These are phyloP conservation scores for Champsocephalus gunnari DNA, from an alignment of 2,797 vertebrate genomes.

Conservation along the genomic window DNA sequence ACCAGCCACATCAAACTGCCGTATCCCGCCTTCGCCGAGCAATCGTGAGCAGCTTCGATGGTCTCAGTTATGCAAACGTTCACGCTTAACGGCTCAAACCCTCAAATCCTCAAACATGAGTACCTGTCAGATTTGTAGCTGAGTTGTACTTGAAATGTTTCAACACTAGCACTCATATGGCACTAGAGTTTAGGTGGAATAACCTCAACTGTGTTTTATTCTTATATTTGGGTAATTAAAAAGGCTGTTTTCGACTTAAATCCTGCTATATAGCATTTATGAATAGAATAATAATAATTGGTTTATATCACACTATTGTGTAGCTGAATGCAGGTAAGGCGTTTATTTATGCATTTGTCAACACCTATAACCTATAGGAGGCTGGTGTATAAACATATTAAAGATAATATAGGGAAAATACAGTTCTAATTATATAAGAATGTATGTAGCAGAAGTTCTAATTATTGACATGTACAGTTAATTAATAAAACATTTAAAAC, in stretches of 20 bases:
- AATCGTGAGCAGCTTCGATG: conserved; percentile 3
- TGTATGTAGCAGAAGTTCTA: too few species aligned
- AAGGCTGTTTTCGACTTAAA: neutral
- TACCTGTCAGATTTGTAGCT: conserved; percentile 8
- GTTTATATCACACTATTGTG: neutral
- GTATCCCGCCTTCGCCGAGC: conserved; percentile 31
- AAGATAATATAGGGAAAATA: neutral
- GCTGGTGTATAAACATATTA: neutral
- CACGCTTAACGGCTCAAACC: conserved; percentile 13
- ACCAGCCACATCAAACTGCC: conserved; percentile 36
- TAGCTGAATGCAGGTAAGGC: neutral
- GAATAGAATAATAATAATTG: neutral
- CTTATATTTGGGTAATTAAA: neutral
- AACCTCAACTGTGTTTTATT: neutral
- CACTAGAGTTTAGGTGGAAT: neutral
- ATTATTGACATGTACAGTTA: too few species aligned
- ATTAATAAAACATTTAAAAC: too few species aligned
- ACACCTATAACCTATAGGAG: neutral
- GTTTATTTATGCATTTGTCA: neutral
- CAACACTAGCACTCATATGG: neutral
- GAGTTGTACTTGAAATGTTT: neutral
- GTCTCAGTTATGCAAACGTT: conserved; percentile 25
- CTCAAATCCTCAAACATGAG: conserved; percentile 2
- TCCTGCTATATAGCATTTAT: neutral
- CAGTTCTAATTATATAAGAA: neutral